Base-by-base conservation (phyloP, 2,113 vertebrate species). In the Microcebus ravelobensis region DNA sequence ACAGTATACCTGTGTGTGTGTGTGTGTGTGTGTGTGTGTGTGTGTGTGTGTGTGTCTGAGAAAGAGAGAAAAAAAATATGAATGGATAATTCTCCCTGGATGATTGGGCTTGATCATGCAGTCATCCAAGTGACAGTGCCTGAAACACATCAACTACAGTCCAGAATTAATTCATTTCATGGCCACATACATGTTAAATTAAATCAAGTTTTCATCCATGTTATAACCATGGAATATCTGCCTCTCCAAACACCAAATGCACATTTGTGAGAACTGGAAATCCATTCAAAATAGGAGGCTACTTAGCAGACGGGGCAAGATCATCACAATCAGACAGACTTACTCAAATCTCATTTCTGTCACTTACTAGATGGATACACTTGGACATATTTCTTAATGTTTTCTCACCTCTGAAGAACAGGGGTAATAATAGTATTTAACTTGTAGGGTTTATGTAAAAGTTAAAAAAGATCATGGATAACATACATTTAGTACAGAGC, bases 211-310 rank as follows among this genome's bases (percentile, higher is more conserved):
- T 83, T 85, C 57, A 29, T 13, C 29, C 45, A 50, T 73, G 20
- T 67, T 82, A 76, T 65, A 42, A 83, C 4, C 8, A 5, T 23
- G 23, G 11, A 87, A 94, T 15, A 70, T 17, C 48, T 89, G 39
- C 11, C 59, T 87, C 65, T 87, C 57, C 59, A 85, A 94, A 21
- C 14, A 86, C 17, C 50, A 83, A 55, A 59, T 86, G 76, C 34
- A 3, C 83, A 85, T 77, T 83, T 42, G 48, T 31, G 17, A 96
- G 20, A 71, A 70, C 86, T 39, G 89, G 45, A 93, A 91, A 91
- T 90, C 36, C 11, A 50, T 31, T 85, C 27, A 68, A 80, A 94
- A n/a, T 3, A 73, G 36, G 45, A 70, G 39, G 15, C 55, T 50
- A 8, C 21, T 1, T 5, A 31, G 11, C 20, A 80, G n/a, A 55